Percentiles rank a stretch among this genome's conserved stretches.
These are phyloP conservation scores for Pollenia amentaria DNA, from an alignment of 2,888 invertebrate species.

Conservation along the genomic window DNA sequence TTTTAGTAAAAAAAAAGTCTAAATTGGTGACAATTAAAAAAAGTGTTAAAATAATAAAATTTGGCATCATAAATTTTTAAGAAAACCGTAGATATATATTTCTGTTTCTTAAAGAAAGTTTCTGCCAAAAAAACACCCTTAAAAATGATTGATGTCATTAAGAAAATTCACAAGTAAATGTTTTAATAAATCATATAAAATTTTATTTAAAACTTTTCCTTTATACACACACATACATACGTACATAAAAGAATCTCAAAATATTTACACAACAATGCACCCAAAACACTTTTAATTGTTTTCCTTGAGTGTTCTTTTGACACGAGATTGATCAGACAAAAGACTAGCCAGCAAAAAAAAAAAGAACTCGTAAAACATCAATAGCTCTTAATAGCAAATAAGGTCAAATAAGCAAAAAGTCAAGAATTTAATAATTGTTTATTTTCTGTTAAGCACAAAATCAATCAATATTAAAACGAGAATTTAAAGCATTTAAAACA, in stretches of 20 bases:
- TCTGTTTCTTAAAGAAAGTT: too few relatives aligned
- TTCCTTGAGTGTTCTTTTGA: conserved; percentile 7
- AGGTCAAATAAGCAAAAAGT: neutral
- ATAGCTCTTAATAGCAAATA: neutral
- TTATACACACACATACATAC: neutral
- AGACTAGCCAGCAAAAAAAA: neutral
- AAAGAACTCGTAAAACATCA: neutral
- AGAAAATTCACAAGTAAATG: too few relatives aligned
- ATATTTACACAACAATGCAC: neutral
- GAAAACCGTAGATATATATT: too few relatives aligned
- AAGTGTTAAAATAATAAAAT: too few relatives aligned
- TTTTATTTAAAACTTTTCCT: neutral
- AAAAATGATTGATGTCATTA: too few relatives aligned
- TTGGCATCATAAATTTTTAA: too few relatives aligned
- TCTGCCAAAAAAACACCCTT: too few relatives aligned
- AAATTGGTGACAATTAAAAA: too few relatives aligned
- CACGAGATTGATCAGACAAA: neutral
- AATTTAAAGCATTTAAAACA: neutral
- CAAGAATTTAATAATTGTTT: neutral
- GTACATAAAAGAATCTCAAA: neutral
- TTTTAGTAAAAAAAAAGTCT: too few relatives aligned
- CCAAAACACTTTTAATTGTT: neutral
- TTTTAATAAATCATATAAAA: too few relatives aligned
- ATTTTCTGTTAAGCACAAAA: neutral
- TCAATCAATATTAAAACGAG: neutral